Base-by-base conservation (phyloP, 1,140 invertebrate species). In the Homalodisca vitripennis region DNA sequence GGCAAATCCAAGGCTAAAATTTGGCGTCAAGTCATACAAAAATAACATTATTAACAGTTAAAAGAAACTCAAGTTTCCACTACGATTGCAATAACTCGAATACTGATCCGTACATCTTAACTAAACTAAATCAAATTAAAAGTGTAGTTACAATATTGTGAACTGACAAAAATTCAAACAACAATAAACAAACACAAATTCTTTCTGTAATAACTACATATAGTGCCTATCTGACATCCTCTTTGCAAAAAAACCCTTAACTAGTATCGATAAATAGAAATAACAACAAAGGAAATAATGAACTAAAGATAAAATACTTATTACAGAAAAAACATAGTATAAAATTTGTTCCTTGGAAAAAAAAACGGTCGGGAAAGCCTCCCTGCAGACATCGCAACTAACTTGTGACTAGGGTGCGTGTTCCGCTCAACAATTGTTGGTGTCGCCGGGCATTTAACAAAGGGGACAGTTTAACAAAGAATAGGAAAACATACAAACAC, bases 371-470 rank as follows among this genome's bases (percentile, higher is more conserved):
- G 47, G 48, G 48, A 53, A 67, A 67, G 46, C 27, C 22, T 30
- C 68, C 70, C 70, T 68, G 70, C 70, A 70, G 73, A 72, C 73
- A 71, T 66, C 55, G 41, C 70, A 74, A 71, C 70, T 71, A 74
- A 72, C 70, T 48, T 67, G 70, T 74, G 73, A 74, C 73, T 74
- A 74, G 73, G 69, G 73, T 70, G 73, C 73, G 73, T 34, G 55
- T 71, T 68, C 66, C 71, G 71, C 70, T 73, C 70, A 73, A 73
- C 73, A 73, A 73, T 57, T 72, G 72, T 73, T 73, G 72, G 69
- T 71, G 72, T 68, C 72, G 72, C 72, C 66, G 68, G 72, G 63
- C 63, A 66, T 46, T 41, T 66, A 66, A 66, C 63, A 66, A 66
- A 66, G 63, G n/a, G 65, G 65, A 53, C 48, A 67, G 65, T 67